Evolutionary conservation across 1,140 invertebrate genomes (phyloP), one percentile per base, ranked within the genome.

Genomic region (Melanaphis sacchari): DNA sequence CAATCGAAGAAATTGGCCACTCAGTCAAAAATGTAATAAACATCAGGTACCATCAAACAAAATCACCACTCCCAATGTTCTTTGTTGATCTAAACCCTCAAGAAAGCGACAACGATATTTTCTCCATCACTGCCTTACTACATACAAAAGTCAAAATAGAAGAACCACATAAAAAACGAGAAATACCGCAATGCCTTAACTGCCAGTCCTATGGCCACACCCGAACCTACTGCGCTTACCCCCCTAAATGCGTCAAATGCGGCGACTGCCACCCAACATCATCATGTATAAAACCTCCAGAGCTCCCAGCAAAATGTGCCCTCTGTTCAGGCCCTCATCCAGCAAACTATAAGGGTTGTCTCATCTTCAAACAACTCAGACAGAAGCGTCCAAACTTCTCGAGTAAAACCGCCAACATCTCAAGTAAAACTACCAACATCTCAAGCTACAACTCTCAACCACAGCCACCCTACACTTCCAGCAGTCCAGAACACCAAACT

Each of bases 221-320:
- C n/a, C 7, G n/a, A 59, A 59, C 46, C 31, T 90, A 90, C 88
- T 90, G 88, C n/a, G n/a, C 49, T 26, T 40, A 90, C 49, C n/a
- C 52, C 52, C 36, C 59, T 43, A 43, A 43, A 43, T 43, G 41
- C 41, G 41, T 43, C n/a, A 59, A 90, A 90, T 90, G n/a, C 24
- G 88, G 88, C 2, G 52, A 90, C 9, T 40, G 3, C 36, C 52
- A 90, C 38, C 49, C 49, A n/a, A 22, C 43, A 11, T 36, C n/a
- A 11, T n/a, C 85, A 31, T 90, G 93, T 52, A 94, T 49, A 76
- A 93, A 90, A 93, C 9, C 84, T 21, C 89, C 52, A 66, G 88
- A 90, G 4, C 0, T 43, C 15, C 93, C 93, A 6, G 90, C 90
- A 49, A 91, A 87, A 41, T 88, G 85, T 52, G 85, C 43, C 26